Percentiles rank a stretch among this genome's conserved stretches.
Evolutionary conservation across 1,140 invertebrate genomes (phyloP).

Genomic region (Drosophila chauvacae): DNA sequence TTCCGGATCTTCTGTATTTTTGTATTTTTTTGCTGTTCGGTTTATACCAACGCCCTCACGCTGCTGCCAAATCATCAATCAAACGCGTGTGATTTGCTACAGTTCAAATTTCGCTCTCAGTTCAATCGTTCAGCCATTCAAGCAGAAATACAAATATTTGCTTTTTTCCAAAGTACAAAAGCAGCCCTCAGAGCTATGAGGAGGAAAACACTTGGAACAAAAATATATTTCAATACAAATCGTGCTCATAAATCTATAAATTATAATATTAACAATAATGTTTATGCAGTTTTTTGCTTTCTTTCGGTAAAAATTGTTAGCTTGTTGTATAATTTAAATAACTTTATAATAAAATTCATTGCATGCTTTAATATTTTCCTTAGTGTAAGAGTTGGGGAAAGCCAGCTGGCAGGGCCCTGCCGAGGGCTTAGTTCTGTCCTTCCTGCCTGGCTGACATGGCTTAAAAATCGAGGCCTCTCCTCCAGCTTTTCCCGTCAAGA

Average conservation of each 20-base stretch:
- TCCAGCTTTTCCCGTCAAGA: constrained; percentile 23
- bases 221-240: neutral
- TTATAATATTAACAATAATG: neutral
- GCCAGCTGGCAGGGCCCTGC: constrained; percentile 12
- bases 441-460: constrained; percentile 70
- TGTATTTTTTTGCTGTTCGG: constrained; percentile 10
- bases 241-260: neutral
- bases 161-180: constrained; percentile 75
- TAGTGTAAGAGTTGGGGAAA: constrained; percentile 7
- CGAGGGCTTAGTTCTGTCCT: constrained; percentile 54
- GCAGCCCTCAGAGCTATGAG: constrained; percentile 14
- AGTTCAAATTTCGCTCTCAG: constrained; percentile 80
- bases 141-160: constrained; percentile 81
- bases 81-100: constrained; percentile 81
- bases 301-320: neutral
- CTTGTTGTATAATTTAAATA: neutral
- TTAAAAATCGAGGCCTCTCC: constrained; percentile 70
- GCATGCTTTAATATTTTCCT: neutral
- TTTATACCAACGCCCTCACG: constrained; percentile 29
- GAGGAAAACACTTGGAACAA: constrained; percentile 8
- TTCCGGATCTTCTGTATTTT: constrained; percentile 15
- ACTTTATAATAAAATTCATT: neutral
- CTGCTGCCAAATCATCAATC: constrained; percentile 77
- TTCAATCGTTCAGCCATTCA: constrained; percentile 80
- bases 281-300: neutral